Percentiles rank a stretch among this genome's conserved stretches.
phyloP scores from a whole-genome alignment of 2,797 vertebrate species.

The Odontamblyopus lacepedii region DNA sequence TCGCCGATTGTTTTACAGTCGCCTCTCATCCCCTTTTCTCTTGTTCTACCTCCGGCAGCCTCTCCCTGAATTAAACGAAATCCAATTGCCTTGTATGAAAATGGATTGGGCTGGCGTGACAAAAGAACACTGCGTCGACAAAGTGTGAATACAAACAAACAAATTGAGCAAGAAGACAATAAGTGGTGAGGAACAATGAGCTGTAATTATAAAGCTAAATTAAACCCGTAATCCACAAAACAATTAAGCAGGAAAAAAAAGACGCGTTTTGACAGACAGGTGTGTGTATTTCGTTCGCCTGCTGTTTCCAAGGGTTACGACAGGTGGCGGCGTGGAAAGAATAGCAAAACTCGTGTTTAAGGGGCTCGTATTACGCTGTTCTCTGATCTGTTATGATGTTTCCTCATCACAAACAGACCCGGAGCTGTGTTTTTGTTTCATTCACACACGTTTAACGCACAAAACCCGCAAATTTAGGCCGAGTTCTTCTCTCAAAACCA shows the following conservation, averaged over 20 bases:
- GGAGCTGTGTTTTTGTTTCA: too few relatives aligned
- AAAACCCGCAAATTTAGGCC: too few relatives aligned
- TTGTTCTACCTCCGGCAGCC: constrained; percentile 30
- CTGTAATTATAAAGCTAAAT: constrained; percentile 70
- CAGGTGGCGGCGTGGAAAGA: constrained; percentile 65
- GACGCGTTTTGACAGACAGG: constrained; percentile 66
- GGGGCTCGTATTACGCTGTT: too few relatives aligned
- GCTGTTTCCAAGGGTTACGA: constrained; percentile 63
- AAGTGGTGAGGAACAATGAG: constrained; percentile 63
- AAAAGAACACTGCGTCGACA: constrained; percentile 61
- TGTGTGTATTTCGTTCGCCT: constrained; percentile 39
- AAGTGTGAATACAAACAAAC: constrained; percentile 72
- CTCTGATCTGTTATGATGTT: too few relatives aligned
- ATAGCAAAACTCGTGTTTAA: constrained; percentile 52
- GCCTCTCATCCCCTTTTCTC: constrained; percentile 19
- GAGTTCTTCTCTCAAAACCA: too few relatives aligned
- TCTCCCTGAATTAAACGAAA: constrained; percentile 66
- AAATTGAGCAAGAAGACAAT: constrained; percentile 75
- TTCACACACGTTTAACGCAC: too few relatives aligned
- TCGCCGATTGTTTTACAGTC: constrained; percentile 36
- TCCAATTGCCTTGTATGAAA: constrained; percentile 58
- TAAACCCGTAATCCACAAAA: constrained; percentile 63
- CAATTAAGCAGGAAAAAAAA: constrained; percentile 63
- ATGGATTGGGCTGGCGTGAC: constrained; percentile 63
- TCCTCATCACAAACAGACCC: too few relatives aligned